These are phyloP conservation scores for Lampris megalopsis DNA, from an alignment of 2,113 vertebrate species.

Conservation along the genomic window DNA sequence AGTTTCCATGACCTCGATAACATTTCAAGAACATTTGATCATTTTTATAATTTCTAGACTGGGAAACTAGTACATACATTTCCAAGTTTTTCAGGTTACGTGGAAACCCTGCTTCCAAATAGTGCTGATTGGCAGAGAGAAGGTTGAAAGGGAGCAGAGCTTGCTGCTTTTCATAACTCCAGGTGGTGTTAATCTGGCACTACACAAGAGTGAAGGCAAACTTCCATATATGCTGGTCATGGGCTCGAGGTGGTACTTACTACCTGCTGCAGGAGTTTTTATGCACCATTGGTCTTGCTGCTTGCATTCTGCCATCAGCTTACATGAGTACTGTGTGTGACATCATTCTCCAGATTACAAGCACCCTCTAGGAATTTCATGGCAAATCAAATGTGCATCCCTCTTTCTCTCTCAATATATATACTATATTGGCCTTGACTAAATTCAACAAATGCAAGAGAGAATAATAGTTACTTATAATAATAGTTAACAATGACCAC, in stretches of 20 bases:
- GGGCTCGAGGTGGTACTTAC: too few species aligned
- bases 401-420: background rate
- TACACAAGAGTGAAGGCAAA: too few species aligned
- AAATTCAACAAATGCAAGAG: background rate
- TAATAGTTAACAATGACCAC: too few species aligned
- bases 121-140: slow-evolving; percentile 23
- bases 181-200: too few species aligned
- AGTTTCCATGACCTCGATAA: too few species aligned
- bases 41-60: too few species aligned
- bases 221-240: too few species aligned
- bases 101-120: background rate
- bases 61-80: too few species aligned
- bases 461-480: too few species aligned
- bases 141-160: slow-evolving; percentile 8
- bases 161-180: background rate
- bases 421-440: background rate
- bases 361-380: background rate
- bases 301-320: slow-evolving; percentile 25
- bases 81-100: too few species aligned
- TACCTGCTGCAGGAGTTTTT: slow-evolving; percentile 5
- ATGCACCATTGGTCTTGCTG: background rate
- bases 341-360: slow-evolving; percentile 13
- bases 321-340: background rate
- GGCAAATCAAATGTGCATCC: slow-evolving; percentile 1
- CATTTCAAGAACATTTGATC: too few species aligned